Base-by-base conservation (phyloP, 2,113 vertebrate species). In the Coptodon rendalli region DNA sequence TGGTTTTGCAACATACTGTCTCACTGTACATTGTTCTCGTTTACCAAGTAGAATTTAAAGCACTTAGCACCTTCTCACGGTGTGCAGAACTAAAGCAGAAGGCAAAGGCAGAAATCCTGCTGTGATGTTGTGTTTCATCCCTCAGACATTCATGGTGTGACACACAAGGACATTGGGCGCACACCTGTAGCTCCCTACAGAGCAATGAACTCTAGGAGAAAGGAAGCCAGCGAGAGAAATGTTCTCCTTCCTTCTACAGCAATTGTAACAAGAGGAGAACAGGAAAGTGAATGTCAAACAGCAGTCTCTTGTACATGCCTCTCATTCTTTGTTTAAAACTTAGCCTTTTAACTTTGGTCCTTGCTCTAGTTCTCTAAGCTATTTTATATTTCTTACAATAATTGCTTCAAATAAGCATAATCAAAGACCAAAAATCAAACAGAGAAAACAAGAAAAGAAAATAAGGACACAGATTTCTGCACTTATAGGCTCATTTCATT, bases 161-260 rank as follows among this genome's bases (percentile, higher is more conserved):
- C 31, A 76, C 38, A 4, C 6, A 80, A 40, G 83, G 71, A 40
- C 73, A 48, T 16, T 6, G 10, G 50, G 84, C 34, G 36, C 86
- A 88, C 91, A 93, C 91, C 91, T 90, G 84, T 85, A 53, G 80
- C 81, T 29, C 34, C 87, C 91, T 9, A 45, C 86, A 56, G 90
- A 92, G 91, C 81, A 53, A 86, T 87, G 89, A 94, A 92, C 88
- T 92, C 84, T 89, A 81, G 76, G 48, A 82, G 36, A 88, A 84
- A 63, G 3, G 5, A n/a, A 81, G 78, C 11, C 36, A 22, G 80
- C 5, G 68, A 81, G 31, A 27, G 43, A 84, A 7, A 50, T 7
- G 13, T 19, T 36, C 10, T n/a, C 0, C 17, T 66, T 54, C 34
- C 6, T 71, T 71, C 63, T 14, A 71, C 16, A 31, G 36, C 38